Conservation (phyloP, 1,140 invertebrate species). For the Drosophila sucinea region DNA sequence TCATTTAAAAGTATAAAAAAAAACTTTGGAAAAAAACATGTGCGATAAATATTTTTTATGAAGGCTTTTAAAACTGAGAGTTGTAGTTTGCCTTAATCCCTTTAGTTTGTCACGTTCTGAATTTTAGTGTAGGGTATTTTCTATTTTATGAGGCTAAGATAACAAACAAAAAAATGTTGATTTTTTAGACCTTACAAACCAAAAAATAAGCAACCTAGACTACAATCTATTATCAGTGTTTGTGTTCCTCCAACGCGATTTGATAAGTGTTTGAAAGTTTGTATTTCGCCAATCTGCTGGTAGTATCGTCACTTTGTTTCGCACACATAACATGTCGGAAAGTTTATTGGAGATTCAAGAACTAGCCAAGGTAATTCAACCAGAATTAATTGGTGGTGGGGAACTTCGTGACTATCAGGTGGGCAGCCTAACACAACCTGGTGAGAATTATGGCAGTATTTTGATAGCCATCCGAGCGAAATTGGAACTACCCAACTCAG, state of each 20-base stretch:
- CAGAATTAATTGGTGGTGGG: slow-evolving; percentile 39
- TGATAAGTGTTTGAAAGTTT: slow-evolving; percentile 1
- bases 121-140: slow-evolving; percentile 1
- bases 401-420: slow-evolving; percentile 38
- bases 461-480: slow-evolving; percentile 83
- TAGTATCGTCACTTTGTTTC: slow-evolving; percentile 13
- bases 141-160: not conserved
- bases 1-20: too few species aligned
- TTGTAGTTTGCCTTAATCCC: not conserved
- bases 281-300: not conserved
- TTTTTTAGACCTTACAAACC: not conserved
- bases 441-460: slow-evolving; percentile 86
- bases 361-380: slow-evolving; percentile 53
- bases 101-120: not conserved
- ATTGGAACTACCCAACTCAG: slow-evolving; percentile 5
- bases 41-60: not conserved
- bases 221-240: slow-evolving; percentile 1
- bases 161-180: not conserved
- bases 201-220: not conserved
- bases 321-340: slow-evolving; percentile 39
- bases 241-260: not conserved
- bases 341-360: slow-evolving; percentile 49
- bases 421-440: slow-evolving; percentile 83
- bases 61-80: not conserved
- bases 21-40: too few species aligned